phyloP scores from a whole-genome alignment of 2,113 vertebrate genomes.

The Lepidiolamprologus cunningtoni region DNA sequence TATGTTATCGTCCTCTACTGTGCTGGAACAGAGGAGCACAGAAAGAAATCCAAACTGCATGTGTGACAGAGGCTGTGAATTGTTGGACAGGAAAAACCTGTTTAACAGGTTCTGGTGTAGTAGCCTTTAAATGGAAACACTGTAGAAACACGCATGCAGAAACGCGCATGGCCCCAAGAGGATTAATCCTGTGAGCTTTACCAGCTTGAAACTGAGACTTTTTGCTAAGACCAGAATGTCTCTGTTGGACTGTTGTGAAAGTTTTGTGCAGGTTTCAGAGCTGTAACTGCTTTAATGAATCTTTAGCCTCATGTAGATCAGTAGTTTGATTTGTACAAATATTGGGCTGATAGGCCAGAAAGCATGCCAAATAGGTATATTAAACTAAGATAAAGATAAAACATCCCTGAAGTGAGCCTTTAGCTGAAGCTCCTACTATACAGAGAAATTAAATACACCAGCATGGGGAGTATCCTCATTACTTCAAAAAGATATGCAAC shows the following conservation, averaged over 20 bases:
- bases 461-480: background rate
- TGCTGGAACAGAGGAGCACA: background rate
- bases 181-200: background rate
- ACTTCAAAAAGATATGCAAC: background rate
- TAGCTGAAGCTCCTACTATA: background rate
- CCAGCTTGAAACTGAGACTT: background rate
- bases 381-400: background rate
- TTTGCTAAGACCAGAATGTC: background rate
- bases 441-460: background rate
- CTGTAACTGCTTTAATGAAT: background rate
- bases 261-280: background rate
- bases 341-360: background rate
- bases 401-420: background rate
- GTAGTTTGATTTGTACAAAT: background rate
- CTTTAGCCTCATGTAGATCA: background rate
- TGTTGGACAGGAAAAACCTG: background rate
- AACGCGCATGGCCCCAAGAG: rapidly evolving
- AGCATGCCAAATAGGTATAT: background rate
- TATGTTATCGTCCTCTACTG: background rate
- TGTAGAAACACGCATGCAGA: background rate
- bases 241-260: background rate
- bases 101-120: background rate
- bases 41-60: background rate
- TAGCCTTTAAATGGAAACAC: background rate
- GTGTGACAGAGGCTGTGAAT: background rate